A percentile compares a stretch with the other conserved stretches of the same genome.
phyloP scores from a whole-genome alignment of 2,113 vertebrate species.

The Planiliza haematocheilus region DNA sequence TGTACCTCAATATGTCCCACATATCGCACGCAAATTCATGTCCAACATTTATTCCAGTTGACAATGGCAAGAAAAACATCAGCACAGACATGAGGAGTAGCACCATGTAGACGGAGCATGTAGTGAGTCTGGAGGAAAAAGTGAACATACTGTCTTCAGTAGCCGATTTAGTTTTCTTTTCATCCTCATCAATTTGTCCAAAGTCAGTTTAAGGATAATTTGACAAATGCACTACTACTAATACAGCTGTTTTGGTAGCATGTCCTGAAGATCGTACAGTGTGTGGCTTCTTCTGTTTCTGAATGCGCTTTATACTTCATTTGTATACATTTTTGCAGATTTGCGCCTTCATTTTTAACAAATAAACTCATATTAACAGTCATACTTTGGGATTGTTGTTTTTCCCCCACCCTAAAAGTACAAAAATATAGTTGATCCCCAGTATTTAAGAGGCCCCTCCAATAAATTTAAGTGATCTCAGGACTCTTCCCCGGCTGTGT shows the following conservation, averaged over 20 bases:
- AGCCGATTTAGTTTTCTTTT: not conserved
- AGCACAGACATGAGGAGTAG: not conserved
- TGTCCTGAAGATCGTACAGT: too few species aligned
- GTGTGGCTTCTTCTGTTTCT: too few species aligned
- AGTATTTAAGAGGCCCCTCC: not conserved
- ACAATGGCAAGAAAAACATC: slow-evolving; percentile 8
- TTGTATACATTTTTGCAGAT: too few species aligned
- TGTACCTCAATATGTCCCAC: not conserved
- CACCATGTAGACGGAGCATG: slow-evolving; percentile 6
- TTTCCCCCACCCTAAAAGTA: not conserved
- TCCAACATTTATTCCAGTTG: slow-evolving; percentile 14
- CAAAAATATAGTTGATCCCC: not conserved
- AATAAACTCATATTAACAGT: too few species aligned
- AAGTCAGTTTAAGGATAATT: not conserved
- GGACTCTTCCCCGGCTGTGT: not conserved
- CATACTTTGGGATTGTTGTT: too few species aligned
- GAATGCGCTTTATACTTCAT: too few species aligned
- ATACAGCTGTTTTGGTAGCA: not conserved
- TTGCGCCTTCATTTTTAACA: too few species aligned
- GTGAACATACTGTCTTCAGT: not conserved
- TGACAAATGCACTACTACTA: not conserved
- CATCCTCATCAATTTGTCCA: not conserved
- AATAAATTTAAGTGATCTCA: not conserved
- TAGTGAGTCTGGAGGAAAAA: not conserved
- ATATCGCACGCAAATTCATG: not conserved